These are phyloP conservation scores for human DNA, from an alignment of 2,113 vertebrate genomes.

Conservation along the genomic window GRCh38 chr3:37235001-37235500, in stretches of 20 bases:
- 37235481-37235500: too few relatives aligned
- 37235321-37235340: neutral
- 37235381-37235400: too few relatives aligned
- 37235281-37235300: neutral
- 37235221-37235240: neutral
- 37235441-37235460: too few relatives aligned
- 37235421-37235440: too few relatives aligned
- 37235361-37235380: too few relatives aligned
- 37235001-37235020: too few relatives aligned
- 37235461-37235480: too few relatives aligned
- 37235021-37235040: too few relatives aligned
- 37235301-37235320: neutral
- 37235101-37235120: slow-evolving; percentile 4
- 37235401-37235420: too few relatives aligned
- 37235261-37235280: neutral
- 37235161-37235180: neutral
- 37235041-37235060: too few relatives aligned
- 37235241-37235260: neutral
- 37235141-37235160: neutral
- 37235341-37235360: too few relatives aligned
- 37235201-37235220: neutral
- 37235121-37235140: neutral
- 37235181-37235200: neutral
- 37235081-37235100: neutral
- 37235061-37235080: neutral